Evolutionary conservation across 2,888 invertebrate species (phyloP).

Genomic region (Himalopsyche anomala): DNA sequence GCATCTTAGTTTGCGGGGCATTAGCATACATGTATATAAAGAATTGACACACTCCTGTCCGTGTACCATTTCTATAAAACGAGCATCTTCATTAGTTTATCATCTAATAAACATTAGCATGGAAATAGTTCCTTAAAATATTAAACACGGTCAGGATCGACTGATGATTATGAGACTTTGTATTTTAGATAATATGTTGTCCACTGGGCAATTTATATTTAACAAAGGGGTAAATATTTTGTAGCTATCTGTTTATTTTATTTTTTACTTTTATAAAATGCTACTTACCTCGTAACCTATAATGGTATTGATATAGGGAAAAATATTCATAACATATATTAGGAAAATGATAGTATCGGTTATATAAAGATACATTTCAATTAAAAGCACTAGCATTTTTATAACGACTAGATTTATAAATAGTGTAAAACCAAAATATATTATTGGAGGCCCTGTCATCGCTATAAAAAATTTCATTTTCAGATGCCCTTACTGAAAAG

Average conservation of each 20-base stretch:
- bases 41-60: conserved; percentile 68
- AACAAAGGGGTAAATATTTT: conserved; percentile 40
- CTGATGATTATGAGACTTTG: conserved; percentile 45
- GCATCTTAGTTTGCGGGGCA: conserved; percentile 82
- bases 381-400: conserved; percentile 13
- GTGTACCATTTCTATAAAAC: conserved; percentile 45
- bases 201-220: conserved; percentile 10
- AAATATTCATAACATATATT: conserved; percentile 5
- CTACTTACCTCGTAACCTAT: conserved; percentile 39
- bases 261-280: conserved; percentile 43
- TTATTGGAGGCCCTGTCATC: neutral
- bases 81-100: conserved; percentile 32
- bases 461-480: neutral
- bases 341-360: neutral
- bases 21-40: conserved; percentile 79
- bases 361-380: neutral
- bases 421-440: neutral
- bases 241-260: conserved; percentile 5
- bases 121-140: conserved; percentile 43
- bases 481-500: neutral
- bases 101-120: conserved; percentile 38
- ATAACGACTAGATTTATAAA: neutral
- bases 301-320: conserved; percentile 4
- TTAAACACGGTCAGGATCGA: conserved; percentile 38
- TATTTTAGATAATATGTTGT: conserved; percentile 39